phyloP scores from a whole-genome alignment of 2,888 invertebrate genomes.

The Callimorpha dominula region DNA sequence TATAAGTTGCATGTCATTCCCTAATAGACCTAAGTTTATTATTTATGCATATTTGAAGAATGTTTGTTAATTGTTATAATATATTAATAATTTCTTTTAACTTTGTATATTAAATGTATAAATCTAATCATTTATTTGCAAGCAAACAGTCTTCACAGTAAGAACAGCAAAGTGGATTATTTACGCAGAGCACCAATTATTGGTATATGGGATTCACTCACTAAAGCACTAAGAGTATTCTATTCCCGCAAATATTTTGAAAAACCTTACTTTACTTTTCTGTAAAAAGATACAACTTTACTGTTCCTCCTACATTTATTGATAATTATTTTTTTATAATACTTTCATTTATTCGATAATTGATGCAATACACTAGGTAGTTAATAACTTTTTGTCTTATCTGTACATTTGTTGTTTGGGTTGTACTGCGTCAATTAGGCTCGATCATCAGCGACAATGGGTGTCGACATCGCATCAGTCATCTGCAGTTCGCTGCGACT shows the following conservation, averaged over 20 bases:
- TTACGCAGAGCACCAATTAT: conserved; percentile 49
- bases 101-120: conserved; percentile 42
- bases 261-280: conserved; percentile 36
- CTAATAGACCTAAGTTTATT: conserved; percentile 67
- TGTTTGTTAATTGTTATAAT: conserved; percentile 52
- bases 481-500: conserved; percentile 63
- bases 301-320: conserved; percentile 67
- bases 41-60: conserved; percentile 57
- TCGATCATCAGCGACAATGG: conserved; percentile 63
- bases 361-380: conserved; percentile 64
- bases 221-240: conserved; percentile 30
- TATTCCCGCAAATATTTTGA: conserved; percentile 18
- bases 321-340: conserved; percentile 53
- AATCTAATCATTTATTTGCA: conserved; percentile 45
- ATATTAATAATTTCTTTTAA: conserved; percentile 50
- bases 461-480: conserved; percentile 64
- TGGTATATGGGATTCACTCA: conserved; percentile 52
- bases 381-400: conserved; percentile 48
- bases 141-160: conserved; percentile 65
- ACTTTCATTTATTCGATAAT: conserved; percentile 53
- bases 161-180: conserved; percentile 69
- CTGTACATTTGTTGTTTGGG: conserved; percentile 50
- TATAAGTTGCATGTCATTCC: conserved; percentile 80
- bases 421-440: conserved; percentile 74
- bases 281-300: conserved; percentile 58